Conservation (phyloP, 2,797 vertebrate genomes). For the Rallus crepitans region DNA sequence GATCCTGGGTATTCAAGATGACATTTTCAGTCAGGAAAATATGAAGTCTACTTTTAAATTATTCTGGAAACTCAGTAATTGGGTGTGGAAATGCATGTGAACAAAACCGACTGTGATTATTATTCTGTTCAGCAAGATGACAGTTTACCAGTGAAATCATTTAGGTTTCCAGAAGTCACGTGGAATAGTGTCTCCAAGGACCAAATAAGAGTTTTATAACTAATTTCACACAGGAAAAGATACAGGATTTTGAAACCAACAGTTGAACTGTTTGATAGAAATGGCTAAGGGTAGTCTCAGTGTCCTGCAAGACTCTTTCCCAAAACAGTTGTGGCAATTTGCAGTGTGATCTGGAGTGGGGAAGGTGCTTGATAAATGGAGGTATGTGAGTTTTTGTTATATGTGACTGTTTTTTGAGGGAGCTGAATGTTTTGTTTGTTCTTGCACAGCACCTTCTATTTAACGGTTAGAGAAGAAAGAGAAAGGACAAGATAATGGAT, state of each 20-base stretch:
- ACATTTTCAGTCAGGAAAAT: not conserved
- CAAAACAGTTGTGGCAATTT: not conserved
- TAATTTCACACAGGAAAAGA: not conserved
- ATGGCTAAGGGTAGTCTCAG: not conserved
- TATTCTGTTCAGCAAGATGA: not conserved
- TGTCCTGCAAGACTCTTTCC: not conserved
- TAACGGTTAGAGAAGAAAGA: not conserved
- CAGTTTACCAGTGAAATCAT: not conserved
- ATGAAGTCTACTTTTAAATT: not conserved
- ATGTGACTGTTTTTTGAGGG: not conserved
- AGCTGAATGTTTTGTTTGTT: not conserved
- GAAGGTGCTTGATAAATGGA: not conserved
- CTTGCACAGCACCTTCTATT: not conserved
- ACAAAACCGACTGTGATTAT: not conserved
- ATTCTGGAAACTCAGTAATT: not conserved
- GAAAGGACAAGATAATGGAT: not conserved
- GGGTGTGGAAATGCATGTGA: not conserved
- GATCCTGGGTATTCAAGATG: not conserved
- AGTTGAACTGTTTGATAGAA: not conserved
- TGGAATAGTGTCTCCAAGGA: not conserved
- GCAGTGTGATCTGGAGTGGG: not conserved
- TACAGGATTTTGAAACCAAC: not conserved
- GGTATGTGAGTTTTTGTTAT: not conserved
- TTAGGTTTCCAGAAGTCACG: not conserved
- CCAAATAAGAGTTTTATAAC: not conserved